Conservation (phyloP, 2,888 invertebrate species). For the Drosophila yooni region DNA sequence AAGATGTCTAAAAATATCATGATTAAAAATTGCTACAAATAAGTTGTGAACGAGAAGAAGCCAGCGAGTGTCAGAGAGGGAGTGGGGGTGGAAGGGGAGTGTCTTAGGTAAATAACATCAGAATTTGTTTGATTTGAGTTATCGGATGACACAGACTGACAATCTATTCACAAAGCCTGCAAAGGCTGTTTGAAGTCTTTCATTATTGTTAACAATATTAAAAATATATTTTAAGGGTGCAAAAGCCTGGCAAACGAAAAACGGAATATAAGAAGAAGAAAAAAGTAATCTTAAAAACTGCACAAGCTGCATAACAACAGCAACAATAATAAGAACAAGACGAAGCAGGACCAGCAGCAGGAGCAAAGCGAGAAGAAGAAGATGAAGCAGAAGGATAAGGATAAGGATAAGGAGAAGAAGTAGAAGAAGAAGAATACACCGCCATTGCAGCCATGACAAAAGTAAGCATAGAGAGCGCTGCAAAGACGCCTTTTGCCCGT, state of each 20-base stretch:
- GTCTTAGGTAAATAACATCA: neutral
- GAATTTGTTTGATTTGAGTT: constrained; percentile 27
- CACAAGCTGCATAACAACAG: constrained; percentile 47
- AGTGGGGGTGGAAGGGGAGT: neutral
- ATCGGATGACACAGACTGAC: constrained; percentile 7
- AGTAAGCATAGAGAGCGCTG: constrained; percentile 31
- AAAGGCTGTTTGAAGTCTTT: constrained; percentile 26
- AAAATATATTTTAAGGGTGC: constrained; percentile 31
- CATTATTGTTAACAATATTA: constrained; percentile 38
- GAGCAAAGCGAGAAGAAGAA: neutral
- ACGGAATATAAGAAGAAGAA: constrained; percentile 1
- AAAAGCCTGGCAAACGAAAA: constrained; percentile 1
- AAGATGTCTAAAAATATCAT: neutral
- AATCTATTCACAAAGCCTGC: constrained; percentile 11
- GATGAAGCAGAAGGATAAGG: neutral
- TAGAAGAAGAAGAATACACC: constrained; percentile 8
- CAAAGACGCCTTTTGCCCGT: constrained; percentile 41
- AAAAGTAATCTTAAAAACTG: constrained; percentile 47
- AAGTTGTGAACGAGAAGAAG: neutral
- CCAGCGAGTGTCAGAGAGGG: neutral
- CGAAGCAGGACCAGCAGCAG: no score
- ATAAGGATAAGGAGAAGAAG: neutral
- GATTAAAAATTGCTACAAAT: neutral
- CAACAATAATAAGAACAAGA: neutral
- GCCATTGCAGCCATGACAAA: constrained; percentile 40